Evolutionary conservation across 2,113 vertebrate genomes (phyloP), one percentile per base, ranked within the genome.

Genomic region (Serinus canaria): DNA sequence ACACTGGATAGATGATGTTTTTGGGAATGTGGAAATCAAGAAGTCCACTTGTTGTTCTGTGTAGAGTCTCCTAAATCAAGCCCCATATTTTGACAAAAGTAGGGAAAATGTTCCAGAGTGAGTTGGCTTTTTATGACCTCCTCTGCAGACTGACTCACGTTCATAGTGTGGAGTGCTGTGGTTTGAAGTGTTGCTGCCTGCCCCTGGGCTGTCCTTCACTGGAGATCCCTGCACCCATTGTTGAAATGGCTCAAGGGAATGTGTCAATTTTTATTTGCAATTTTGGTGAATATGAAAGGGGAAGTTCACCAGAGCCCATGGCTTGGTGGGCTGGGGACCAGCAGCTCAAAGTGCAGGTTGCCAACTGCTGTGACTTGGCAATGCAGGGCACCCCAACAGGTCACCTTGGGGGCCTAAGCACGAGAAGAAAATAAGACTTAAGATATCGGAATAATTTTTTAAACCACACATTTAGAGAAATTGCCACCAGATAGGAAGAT

Each of bases 261-360:
- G 0, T 2, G 3, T 19, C 30, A 43, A n/a, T 58, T 43, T 86
- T 75, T 37, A 19, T 33, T 35, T 39, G 49, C 23, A 35, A 0
- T 55, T 83, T 56, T 68, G 24, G 16, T 46, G 5, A 47, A 25
- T n/a, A 7, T 83, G 31, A 44, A 63, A 58, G 27, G 8, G 5
- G 16, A 19, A 82, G 20, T 35, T 37, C 0, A 0, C 17, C 17
- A 25, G 52, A 83, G 59, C 13, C 16, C 2, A 30, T 24, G 41
- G 8, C 19, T 81, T 2, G 2, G 7, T n/a, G 49, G 31, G 28
- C 15, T 66, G 37, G 27, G 17, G 18, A 37, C 37, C 56, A 46
- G 35, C 23, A 80, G 33, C 69, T n/a, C n/a, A 18, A 60, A 22
- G 30, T 25, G 23, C 30, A 60, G 30, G 30, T 16, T 46, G 46